Conservation (phyloP, 1,140 invertebrate species). For the Aphidius ervi region DNA sequence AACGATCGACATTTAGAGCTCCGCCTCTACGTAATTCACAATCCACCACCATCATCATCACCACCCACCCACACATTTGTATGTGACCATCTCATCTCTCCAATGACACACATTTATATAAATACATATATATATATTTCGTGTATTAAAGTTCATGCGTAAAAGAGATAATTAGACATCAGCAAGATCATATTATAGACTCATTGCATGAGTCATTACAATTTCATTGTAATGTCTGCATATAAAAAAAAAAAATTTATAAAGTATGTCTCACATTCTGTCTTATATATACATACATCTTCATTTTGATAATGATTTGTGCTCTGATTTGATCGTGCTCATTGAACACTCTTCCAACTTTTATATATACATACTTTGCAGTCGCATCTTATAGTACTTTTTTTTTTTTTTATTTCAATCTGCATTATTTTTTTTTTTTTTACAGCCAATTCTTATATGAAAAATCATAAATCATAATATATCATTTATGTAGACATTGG, state of each 20-base stretch:
- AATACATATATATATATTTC: not conserved
- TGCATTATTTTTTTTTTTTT: not conserved
- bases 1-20: constrained; percentile 12
- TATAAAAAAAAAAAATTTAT: no score
- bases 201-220: no score
- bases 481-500: constrained; percentile 6
- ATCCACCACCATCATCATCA: constrained; percentile 14
- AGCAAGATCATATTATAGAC: not conserved
- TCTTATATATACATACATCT: no score
- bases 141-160: not conserved
- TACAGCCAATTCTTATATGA: constrained; percentile 13
- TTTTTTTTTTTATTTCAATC: constrained; percentile 7
- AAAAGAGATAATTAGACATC: not conserved
- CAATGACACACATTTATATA: no score
- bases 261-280: no score
- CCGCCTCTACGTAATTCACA: constrained; percentile 13
- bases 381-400: constrained; percentile 17
- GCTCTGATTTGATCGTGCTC: no score
- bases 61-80: not conserved
- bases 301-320: no score
- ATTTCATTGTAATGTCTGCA: no score
- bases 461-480: not conserved
- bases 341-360: no score
- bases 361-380: no score
- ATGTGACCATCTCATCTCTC: no score